Base-by-base conservation (phyloP, 2,888 invertebrate species). In the Arrhopalites spinosus region DNA sequence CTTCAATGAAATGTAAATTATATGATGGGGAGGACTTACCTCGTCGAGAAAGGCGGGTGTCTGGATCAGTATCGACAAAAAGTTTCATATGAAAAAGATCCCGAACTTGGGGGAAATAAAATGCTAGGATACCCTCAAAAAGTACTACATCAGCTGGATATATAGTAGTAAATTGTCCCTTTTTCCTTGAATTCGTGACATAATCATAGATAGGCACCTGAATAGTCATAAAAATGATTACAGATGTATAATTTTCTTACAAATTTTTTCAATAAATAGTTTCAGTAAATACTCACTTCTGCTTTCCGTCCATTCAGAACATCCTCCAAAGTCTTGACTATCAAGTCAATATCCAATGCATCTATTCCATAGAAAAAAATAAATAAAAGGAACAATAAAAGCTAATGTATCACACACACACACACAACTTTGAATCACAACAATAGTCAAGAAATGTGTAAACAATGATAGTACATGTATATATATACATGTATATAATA, bases 1-100 rank as follows among this genome's bases (percentile, higher is more conserved):
- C n/a, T n/a, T n/a, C n/a, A n/a, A n/a, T n/a, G n/a, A n/a, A n/a
- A n/a, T n/a, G n/a, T n/a, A n/a, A n/a, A n/a, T n/a, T n/a, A n/a
- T n/a, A n/a, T n/a, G n/a, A n/a, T n/a, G n/a, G n/a, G n/a, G n/a
- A n/a, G n/a, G n/a, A 80, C 81, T 85, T 86, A 97, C 97, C 98
- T 90, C 98, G 89, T 83, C 98, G 89, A 0, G 98, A 96, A 27
- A 99, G 88, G 84, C 99, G 89, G 0, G 97, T 99, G 86, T 99
- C 99, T 0, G 99, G 97, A 87, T 99, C 98, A 0, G 98, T 98
- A 85, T 99, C 99, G 2, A 99, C 98, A 87, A 99, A 99, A 53
- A 99, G 88, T 86, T 99, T 99, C 96, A 99, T 98, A 86, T 98
- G 95, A 87, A 98, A 99, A 77, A 98, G 88, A 78, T 97, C 93